Base-by-base conservation (phyloP, 1,140 invertebrate genomes). In the Onthophagus taurus region DNA sequence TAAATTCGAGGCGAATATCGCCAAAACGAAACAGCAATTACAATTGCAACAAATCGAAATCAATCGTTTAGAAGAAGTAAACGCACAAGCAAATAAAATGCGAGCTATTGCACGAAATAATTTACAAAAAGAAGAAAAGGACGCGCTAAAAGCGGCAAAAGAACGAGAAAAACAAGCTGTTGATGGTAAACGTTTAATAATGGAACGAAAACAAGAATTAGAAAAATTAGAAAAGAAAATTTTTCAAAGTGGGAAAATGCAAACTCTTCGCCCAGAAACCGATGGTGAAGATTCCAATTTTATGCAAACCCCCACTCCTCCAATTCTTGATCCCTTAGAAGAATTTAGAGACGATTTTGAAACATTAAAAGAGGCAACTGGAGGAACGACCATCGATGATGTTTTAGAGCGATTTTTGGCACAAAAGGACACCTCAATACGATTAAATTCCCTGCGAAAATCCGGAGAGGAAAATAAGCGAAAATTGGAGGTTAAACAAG, bases 381-480 rank as follows among this genome's bases (percentile, higher is more conserved):
- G 84, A 11, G 83, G 81, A 4, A 81, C 77, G 4, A 80, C 75
- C 24, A 72, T 78, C 0, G 76, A 81, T 38, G 77, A 85, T 51
- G 81, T 88, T 3, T 72, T 85, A 26, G 72, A 81, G 48, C 68
- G 81, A 43, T 87, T 86, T 63, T 67, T 76, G 30, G 72, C 71
- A 4, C 85, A 89, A 57, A 74, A 74, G 35, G 74, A 78, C 45
- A 86, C 83, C 0, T 76, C 77, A 31, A 69, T 75, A 19, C 72
- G 80, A 26, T 61, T 86, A 4, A 73, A 72, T 35, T 78, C 78
- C 52, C 68, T 89, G 47, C 75, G 82, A 46, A 69, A 70, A 12
- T 76, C 71, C 2, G 78, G 77, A 0, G 85, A 88, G 56, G 69
- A 76, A 8, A 78, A 87, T 53, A 89, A 89, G 55, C 71, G 76